These are phyloP conservation scores for Drosophila ustulata DNA, from an alignment of 2,888 invertebrate species.

Conservation along the genomic window DNA sequence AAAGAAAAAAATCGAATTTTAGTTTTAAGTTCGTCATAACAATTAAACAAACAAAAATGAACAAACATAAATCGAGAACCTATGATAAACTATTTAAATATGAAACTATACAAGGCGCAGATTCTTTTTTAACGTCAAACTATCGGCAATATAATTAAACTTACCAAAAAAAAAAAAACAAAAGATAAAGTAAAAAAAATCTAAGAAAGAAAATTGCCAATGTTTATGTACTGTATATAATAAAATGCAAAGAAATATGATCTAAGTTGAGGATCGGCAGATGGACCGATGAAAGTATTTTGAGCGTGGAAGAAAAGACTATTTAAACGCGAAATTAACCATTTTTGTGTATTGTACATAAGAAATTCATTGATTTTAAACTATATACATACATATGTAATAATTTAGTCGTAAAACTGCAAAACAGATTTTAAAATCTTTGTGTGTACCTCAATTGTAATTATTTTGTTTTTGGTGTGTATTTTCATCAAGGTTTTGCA, in stretches of 20 bases:
- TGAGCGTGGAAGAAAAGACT: constrained; percentile 71
- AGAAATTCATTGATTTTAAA: constrained; percentile 75
- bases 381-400: constrained; percentile 59
- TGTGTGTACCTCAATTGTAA: constrained; percentile 81
- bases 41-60: constrained; percentile 12
- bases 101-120: constrained; percentile 69
- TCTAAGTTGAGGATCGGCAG: constrained; percentile 49
- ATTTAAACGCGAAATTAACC: constrained; percentile 76
- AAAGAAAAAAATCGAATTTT: constrained; percentile 51
- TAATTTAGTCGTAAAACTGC: constrained; percentile 68
- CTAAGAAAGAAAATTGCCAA: constrained; percentile 58
- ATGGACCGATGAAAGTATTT: constrained; percentile 55
- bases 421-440: constrained; percentile 73
- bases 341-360: constrained; percentile 78
- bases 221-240: constrained; percentile 71
- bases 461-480: constrained; percentile 51
- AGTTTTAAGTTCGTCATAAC: constrained; percentile 53
- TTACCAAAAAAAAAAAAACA: constrained; percentile 52
- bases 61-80: constrained; percentile 37
- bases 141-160: constrained; percentile 54
- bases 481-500: constrained; percentile 56
- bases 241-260: constrained; percentile 68
- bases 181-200: neutral
- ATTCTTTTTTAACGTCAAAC: constrained; percentile 40
- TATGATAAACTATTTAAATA: constrained; percentile 66